Evolutionary conservation across 2,113 vertebrate genomes (phyloP).

Genomic region (Nibea albiflora): DNA sequence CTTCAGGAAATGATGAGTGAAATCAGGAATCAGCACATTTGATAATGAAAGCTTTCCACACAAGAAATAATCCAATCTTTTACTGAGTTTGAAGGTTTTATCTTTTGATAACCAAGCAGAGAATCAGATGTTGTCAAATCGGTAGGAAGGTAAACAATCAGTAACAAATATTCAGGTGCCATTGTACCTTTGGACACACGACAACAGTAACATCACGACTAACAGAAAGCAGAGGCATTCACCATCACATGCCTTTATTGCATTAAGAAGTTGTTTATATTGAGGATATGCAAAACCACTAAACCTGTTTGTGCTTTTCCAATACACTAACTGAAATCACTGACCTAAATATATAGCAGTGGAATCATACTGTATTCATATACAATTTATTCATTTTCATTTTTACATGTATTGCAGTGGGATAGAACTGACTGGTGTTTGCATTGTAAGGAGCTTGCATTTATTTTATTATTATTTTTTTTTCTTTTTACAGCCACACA

Average conservation of each 20-base stretch:
- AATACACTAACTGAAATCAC: neutral
- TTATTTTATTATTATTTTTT: neutral
- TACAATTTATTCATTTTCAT: conserved; percentile 66
- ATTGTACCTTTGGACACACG: conserved; percentile 8
- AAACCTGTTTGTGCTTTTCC: conserved; percentile 18
- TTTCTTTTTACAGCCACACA: conserved; percentile 63
- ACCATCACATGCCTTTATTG: conserved; percentile 56
- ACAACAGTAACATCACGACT: conserved; percentile 8
- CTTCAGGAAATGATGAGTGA: neutral
- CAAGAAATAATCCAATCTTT: neutral
- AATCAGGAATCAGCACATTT: neutral
- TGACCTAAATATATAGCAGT: conserved; percentile 36
- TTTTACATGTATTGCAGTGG: conserved; percentile 66
- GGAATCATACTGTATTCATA: conserved; percentile 55
- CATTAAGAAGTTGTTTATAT: conserved; percentile 18
- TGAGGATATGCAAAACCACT: neutral
- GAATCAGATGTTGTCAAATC: conserved; percentile 3
- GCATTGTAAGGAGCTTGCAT: conserved; percentile 61
- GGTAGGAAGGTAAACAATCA: neutral
- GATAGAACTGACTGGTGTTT: conserved; percentile 64
- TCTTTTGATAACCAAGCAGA: conserved; percentile 2
- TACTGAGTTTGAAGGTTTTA: neutral
- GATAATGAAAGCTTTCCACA: neutral
- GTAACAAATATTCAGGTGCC: conserved; percentile 5
- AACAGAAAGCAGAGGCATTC: conserved; percentile 25